Percentiles rank a stretch among this genome's conserved stretches.
Conservation (phyloP, 2,888 invertebrate species). For the Phengaris alcon region DNA sequence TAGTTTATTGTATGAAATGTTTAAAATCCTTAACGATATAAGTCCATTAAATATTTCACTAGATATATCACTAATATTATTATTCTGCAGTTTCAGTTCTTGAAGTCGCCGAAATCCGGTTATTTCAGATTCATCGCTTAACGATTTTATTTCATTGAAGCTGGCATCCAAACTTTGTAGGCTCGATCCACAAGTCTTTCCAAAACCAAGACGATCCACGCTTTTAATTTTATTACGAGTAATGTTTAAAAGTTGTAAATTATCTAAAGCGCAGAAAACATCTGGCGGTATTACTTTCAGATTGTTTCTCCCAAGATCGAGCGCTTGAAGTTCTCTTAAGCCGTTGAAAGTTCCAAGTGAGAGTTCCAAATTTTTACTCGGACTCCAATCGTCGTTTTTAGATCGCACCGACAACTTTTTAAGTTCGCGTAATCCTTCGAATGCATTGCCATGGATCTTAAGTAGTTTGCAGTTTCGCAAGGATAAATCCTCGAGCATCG, state of each 20-base stretch:
- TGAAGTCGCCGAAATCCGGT: conserved; percentile 87
- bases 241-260: conserved; percentile 89
- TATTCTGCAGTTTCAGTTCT: conserved; percentile 88
- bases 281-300: conserved; percentile 87
- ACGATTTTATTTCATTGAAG: conserved; percentile 85
- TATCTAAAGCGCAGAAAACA: conserved; percentile 88
- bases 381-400: conserved; percentile 88
- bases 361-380: conserved; percentile 86
- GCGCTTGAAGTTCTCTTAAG: conserved; percentile 85
- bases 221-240: conserved; percentile 89
- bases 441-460: conserved; percentile 86
- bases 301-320: conserved; percentile 90
- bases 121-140: conserved; percentile 87
- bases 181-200: conserved; percentile 82
- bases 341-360: conserved; percentile 86
- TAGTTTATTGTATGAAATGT: conserved; percentile 91
- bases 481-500: conserved; percentile 85
- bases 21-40: conserved; percentile 87
- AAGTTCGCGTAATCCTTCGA: conserved; percentile 89
- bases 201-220: conserved; percentile 86
- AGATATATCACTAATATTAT: conserved; percentile 88
- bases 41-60: conserved; percentile 89
- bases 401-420: conserved; percentile 89
- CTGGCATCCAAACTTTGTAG: conserved; percentile 89
- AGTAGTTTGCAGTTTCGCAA: conserved; percentile 89